Conservation (phyloP, 2,797 vertebrate species). For the Anabas testudineus region DNA sequence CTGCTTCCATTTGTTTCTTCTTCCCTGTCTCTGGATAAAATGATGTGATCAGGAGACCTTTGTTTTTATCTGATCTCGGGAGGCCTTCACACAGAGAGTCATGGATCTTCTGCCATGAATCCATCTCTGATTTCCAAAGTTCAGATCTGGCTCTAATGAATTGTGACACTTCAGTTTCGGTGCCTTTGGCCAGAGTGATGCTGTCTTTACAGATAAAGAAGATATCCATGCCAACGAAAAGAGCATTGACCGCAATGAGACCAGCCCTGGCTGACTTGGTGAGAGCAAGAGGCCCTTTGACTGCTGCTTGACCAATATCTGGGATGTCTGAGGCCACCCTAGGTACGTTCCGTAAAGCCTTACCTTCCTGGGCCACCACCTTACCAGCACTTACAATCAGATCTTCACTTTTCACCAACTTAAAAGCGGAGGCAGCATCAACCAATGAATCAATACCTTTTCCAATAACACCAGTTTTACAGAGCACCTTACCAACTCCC, state of each 20-base stretch:
- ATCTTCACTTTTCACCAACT: constrained; percentile 49
- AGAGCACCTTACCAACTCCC: constrained; percentile 3
- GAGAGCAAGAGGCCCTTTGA: constrained; percentile 61
- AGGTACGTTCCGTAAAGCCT: constrained; percentile 57
- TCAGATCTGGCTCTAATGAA: constrained; percentile 75
- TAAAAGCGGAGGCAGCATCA: constrained; percentile 51
- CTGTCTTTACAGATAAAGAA: constrained; percentile 81
- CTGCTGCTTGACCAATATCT: constrained; percentile 74
- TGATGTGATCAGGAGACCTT: constrained; percentile 54
- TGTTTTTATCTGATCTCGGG: constrained; percentile 30
- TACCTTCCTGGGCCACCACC: constrained; percentile 53
- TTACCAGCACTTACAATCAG: constrained; percentile 30
- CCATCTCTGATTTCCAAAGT: constrained; percentile 76
- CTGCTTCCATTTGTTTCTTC: neutral
- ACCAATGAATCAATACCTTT: constrained; percentile 47
- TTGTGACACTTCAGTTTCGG: constrained; percentile 65
- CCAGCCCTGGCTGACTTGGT: constrained; percentile 65
- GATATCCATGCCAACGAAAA: constrained; percentile 80
- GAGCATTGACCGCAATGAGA: constrained; percentile 68
- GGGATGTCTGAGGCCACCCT: constrained; percentile 73
- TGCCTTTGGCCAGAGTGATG: constrained; percentile 76
- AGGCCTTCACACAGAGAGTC: constrained; percentile 59
- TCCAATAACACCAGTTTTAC: neutral
- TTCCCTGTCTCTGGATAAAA: constrained; percentile 46
- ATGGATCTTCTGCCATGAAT: constrained; percentile 72